Evolutionary conservation across 1,140 invertebrate genomes (phyloP), one percentile per base, ranked within the genome.

Genomic region (Saccostrea glomerata): DNA sequence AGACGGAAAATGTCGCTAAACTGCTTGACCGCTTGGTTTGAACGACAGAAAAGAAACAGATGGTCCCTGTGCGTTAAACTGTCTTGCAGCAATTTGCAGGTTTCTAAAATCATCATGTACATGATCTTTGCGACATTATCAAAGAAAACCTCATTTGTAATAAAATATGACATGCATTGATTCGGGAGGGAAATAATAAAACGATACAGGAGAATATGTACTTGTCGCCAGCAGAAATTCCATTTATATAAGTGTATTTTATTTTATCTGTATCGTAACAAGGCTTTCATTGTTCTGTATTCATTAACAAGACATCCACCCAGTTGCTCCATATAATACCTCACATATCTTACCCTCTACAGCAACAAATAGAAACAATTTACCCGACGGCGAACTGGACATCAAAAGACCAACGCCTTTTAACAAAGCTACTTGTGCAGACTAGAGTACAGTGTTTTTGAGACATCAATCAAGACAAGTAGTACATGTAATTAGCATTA

Each of bases 51-150:
- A 63, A 30, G 70, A 77, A 77, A 77, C 70, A 77, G 70, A 77
- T 77, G 70, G 70, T 77, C 70, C 70, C 23, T 30, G 11, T 77
- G 70, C 5, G 70, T 25, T 23, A 77, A 36, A 77, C 12, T 25
- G 70, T 77, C 70, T 77, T 77, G 70, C 70, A 77, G 70, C 70
- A 77, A 30, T 77, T 77, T 77, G 25, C 70, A 77, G 70, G 70
- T 36, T 77, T 77, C 70, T 36, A 25, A 30, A 77, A 77, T 36
- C 70, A 30, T 36, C 15, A 5, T 73, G 66, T 73, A 30, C 66
- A 73, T 30, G 23, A 1, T 73, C 36, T 25, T 23, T 73, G 66
- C 23, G 11, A 36, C 66, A 73, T 77, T 30, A 13, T 77, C 13
- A 15, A 77, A 36, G 11, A 5, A 77, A 77, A 77, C 70, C 25